Evolutionary conservation across 2,888 invertebrate genomes (phyloP).

Genomic region (Tipula vernalis): DNA sequence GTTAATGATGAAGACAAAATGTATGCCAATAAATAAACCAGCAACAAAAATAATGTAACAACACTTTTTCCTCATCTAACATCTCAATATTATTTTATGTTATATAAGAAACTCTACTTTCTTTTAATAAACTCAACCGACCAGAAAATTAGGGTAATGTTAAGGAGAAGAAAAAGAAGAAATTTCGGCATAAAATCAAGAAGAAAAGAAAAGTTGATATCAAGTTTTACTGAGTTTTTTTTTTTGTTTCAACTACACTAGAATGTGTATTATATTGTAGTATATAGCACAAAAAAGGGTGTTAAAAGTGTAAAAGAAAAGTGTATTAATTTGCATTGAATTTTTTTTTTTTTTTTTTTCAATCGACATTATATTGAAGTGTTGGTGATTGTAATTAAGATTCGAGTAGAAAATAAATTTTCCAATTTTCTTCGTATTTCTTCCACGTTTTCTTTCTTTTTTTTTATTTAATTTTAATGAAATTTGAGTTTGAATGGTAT

Average conservation of each 20-base stretch:
- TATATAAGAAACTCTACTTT: background rate
- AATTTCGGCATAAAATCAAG: slow-evolving; percentile 6
- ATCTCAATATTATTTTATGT: background rate
- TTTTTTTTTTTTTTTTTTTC: too few species aligned
- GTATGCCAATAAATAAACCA: background rate
- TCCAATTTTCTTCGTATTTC: background rate
- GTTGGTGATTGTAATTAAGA: slow-evolving; percentile 4
- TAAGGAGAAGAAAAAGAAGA: background rate
- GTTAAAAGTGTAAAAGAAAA: slow-evolving; percentile 4
- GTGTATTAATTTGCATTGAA: slow-evolving; percentile 4
- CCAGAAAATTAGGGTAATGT: slow-evolving; percentile 10
- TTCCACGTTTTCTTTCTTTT: background rate
- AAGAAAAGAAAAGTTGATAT: slow-evolving; percentile 5
- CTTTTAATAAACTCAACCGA: slow-evolving; percentile 10
- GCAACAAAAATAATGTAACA: background rate
- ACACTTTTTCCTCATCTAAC: background rate
- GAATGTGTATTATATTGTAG: background rate
- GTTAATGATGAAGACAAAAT: background rate
- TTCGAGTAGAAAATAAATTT: background rate
- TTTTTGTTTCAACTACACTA: background rate
- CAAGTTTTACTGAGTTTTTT: background rate
- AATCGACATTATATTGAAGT: background rate
- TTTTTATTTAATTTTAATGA: background rate
- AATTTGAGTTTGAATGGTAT: background rate
- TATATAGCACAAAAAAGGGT: background rate